Evolutionary conservation across 1,140 invertebrate genomes (phyloP).

Genomic region (Scaptomyza hsui): DNA sequence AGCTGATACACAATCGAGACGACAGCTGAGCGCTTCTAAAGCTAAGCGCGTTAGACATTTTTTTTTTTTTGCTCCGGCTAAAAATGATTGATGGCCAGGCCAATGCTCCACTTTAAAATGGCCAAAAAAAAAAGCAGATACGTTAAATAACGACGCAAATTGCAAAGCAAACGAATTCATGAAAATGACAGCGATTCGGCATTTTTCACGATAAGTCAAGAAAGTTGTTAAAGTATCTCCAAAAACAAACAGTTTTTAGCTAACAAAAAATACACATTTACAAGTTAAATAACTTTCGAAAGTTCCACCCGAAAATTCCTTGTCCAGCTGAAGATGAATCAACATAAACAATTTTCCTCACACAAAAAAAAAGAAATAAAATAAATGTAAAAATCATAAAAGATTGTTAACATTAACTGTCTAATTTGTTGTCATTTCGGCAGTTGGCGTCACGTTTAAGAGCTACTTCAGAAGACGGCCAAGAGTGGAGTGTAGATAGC

Average conservation of each 20-base stretch:
- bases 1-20: conserved; percentile 68
- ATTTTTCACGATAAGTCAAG: conserved; percentile 31
- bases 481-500: conserved; percentile 12
- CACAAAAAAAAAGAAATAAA: too few species aligned
- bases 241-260: not conserved
- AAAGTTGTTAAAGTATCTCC: not conserved
- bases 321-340: conserved; percentile 38
- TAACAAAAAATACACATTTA: too few species aligned
- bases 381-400: conserved; percentile 82
- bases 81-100: conserved; percentile 73
- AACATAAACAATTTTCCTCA: conserved; percentile 63
- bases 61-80: conserved; percentile 38
- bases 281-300: conserved; percentile 2
- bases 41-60: conserved; percentile 34
- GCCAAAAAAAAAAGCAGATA: conserved; percentile 39
- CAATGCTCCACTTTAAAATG: conserved; percentile 72
- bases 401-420: conserved; percentile 81
- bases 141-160: conserved; percentile 46
- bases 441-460: conserved; percentile 42
- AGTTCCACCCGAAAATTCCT: conserved; percentile 9
- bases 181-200: conserved; percentile 35
- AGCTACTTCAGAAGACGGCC: conserved; percentile 67
- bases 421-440: conserved; percentile 79
- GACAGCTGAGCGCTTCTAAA: conserved; percentile 65
- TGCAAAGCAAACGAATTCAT: conserved; percentile 46